These are phyloP conservation scores for Pseudomugil gertrudae DNA, from an alignment of 2,797 vertebrate species.

Conservation along the genomic window DNA sequence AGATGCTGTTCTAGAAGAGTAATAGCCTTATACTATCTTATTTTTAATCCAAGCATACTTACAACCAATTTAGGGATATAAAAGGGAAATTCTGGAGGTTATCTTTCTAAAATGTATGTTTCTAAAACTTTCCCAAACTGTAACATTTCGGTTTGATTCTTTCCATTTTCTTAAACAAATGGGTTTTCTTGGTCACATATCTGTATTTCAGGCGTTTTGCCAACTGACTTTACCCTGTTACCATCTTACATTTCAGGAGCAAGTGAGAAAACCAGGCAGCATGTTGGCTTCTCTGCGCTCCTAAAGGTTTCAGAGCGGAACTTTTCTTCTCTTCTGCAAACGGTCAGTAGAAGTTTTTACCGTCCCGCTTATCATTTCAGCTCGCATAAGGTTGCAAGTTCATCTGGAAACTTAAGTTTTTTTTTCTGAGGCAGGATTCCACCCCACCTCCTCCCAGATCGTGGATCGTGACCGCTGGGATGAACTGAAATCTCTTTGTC, in stretches of 20 bases:
- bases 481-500: conserved; percentile 45
- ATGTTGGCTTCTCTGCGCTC: conserved; percentile 48
- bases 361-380: neutral
- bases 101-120: no score
- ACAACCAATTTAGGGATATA: neutral
- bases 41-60: neutral
- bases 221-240: conserved; percentile 84
- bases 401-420: neutral
- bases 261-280: conserved; percentile 76
- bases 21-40: rapidly evolving
- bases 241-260: conserved; percentile 83
- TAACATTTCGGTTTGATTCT: conserved; percentile 19
- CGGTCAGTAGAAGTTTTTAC: neutral
- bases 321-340: conserved; percentile 36
- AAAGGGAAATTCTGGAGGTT: neutral
- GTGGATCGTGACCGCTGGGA: conserved; percentile 11
- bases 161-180: conserved; percentile 29
- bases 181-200: conserved; percentile 75
- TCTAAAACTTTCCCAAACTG: conserved; percentile 33
- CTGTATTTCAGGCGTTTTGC: conserved; percentile 85
- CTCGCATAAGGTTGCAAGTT: neutral
- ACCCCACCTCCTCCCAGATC: neutral
- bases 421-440: neutral
- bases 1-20: neutral
- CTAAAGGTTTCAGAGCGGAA: conserved; percentile 61